phyloP scores from a whole-genome alignment of 2,113 vertebrate species.

The Lepus timidus region DNA sequence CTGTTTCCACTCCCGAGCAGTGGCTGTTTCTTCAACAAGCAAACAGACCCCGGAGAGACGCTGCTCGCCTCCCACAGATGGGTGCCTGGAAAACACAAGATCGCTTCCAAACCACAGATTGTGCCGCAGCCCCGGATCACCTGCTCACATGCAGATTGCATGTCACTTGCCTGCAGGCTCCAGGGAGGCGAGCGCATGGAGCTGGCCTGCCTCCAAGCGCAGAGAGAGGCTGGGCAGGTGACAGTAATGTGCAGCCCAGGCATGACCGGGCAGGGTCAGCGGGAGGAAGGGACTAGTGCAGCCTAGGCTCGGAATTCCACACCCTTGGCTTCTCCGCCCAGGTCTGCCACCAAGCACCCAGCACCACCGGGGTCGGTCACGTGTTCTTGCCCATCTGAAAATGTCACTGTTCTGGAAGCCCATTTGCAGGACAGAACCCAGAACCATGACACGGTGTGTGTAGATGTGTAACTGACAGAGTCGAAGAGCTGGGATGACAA shows the following conservation, averaged over 20 bases:
- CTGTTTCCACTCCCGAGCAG: background rate
- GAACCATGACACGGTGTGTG: accelerated
- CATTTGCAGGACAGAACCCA: background rate
- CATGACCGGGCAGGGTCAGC: background rate
- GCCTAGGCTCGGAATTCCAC: background rate
- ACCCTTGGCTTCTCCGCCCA: background rate
- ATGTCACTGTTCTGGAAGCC: background rate
- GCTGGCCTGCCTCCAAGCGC: background rate
- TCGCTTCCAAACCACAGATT: conserved; percentile 69
- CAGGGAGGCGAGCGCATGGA: background rate
- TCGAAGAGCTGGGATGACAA: background rate
- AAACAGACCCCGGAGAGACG: conserved; percentile 55
- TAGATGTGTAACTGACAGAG: background rate
- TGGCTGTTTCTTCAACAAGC: conserved; percentile 46
- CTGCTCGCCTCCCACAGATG: conserved; percentile 70
- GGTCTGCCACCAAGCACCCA: background rate
- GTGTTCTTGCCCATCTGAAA: background rate
- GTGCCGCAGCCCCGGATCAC: conserved; percentile 47
- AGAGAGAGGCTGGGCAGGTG: background rate
- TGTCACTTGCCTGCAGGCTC: background rate
- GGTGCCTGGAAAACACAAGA: conserved; percentile 69
- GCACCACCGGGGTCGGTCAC: background rate
- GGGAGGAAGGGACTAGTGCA: background rate
- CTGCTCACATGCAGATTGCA: conserved; percentile 47
- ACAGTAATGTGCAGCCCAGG: background rate